A percentile compares a stretch with the other conserved stretches of the same genome.
These are phyloP conservation scores for Myanophis thanlyinensis DNA, from an alignment of 2,113 vertebrate species.

Conservation along the genomic window DNA sequence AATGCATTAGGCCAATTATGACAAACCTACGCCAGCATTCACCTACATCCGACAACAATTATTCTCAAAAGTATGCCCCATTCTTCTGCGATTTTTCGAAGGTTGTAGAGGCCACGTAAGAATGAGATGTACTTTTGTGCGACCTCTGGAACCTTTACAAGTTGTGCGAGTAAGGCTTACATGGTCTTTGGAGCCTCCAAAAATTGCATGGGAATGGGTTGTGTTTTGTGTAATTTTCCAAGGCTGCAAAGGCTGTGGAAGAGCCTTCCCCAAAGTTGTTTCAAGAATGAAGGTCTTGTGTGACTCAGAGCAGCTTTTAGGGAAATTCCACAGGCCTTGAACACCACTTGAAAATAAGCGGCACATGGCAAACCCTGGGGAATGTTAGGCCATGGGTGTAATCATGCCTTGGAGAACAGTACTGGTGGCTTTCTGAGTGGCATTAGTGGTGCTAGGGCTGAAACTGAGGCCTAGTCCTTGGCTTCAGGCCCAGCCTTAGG, in stretches of 20 bases:
- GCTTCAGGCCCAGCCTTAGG: background rate
- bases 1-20: background rate
- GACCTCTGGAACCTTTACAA: background rate
- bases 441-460: background rate
- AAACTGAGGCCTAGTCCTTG: background rate
- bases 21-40: background rate
- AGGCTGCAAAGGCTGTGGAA: background rate
- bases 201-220: background rate
- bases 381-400: background rate
- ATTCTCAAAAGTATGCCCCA: background rate
- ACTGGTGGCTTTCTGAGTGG: too few relatives aligned
- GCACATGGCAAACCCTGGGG: background rate
- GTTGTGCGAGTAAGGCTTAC: background rate
- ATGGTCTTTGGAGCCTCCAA: background rate
- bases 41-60: background rate
- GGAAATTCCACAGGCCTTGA: background rate
- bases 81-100: background rate
- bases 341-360: background rate
- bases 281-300: background rate
- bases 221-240: background rate
- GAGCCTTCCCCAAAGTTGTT: background rate
- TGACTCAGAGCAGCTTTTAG: background rate
- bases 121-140: background rate
- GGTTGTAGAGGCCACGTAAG: background rate
- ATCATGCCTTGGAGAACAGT: background rate